Evolutionary conservation across 2,113 vertebrate genomes (phyloP), one percentile per base, ranked within the genome.

Genomic region (Corvus cornix): DNA sequence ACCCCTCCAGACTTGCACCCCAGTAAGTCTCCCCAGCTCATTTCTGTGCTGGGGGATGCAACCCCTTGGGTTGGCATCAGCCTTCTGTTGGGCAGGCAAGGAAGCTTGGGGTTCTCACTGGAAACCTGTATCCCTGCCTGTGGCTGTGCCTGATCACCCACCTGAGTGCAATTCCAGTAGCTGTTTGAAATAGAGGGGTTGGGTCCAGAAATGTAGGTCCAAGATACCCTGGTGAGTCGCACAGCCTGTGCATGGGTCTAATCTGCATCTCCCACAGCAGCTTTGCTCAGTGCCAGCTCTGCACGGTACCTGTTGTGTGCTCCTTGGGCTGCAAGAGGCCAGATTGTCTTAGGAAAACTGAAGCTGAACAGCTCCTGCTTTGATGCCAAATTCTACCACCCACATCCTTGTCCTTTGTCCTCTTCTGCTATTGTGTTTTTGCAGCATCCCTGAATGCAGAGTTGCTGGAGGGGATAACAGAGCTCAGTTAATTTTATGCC

Each of bases 401-500:
- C 11, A 0, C 76, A 41, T 56, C 80, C 79, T 43, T 44, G 68
- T 74, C 79, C 83, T 96, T 95, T 91, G 84, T 95, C 90, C 90
- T 94, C 84, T 84, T 37, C 23, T 2, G 13, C 80, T 53, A 28
- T 79, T 82, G 79, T 84, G 14, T 77, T 92, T 80, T 70, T 72
- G 77, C 89, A 89, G 83, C 60, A 35, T 64, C 85, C 64, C 79
- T 64, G 80, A 49, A 64, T 39, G 31, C 33, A 10, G 83, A 51
- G 82, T 41, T 91, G 89, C 94, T 85, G 93, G 89, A 96, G 96
- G 96, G 96, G 88, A 92, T 66, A 77, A 37, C 0, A 37, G 49
- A 83, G 85, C 85, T 27, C 14, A 1, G 63, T 83, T 95, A 58
- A 88, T 93, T 79, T 85, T 82, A 68, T 96, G 96, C 90, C 85